Evolutionary conservation across 2,888 invertebrate genomes (phyloP).

Genomic region (Euphydryas editha): DNA sequence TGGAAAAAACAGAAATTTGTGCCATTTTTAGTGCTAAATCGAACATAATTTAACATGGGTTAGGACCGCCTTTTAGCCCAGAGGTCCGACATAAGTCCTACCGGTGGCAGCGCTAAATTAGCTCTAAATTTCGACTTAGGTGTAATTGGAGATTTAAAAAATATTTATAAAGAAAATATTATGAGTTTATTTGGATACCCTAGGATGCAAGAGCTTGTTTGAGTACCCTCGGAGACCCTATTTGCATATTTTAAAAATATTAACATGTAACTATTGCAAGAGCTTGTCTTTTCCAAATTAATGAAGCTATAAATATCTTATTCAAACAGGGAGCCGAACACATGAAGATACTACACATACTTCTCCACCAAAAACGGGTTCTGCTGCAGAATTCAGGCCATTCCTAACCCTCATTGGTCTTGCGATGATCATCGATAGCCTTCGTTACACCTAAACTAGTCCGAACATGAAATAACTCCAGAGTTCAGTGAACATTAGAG

Average conservation of each 20-base stretch:
- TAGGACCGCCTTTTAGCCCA: no score
- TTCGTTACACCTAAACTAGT: constrained; percentile 39
- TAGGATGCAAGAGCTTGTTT: no score
- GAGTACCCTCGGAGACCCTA: no score
- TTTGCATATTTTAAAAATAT: neutral
- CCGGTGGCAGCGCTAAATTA: no score
- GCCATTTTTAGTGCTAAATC: no score
- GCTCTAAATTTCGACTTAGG: no score
- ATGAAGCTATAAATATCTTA: neutral
- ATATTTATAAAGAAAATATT: no score
- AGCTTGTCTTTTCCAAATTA: neutral
- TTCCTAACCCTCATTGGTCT: constrained; percentile 46
- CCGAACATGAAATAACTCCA: constrained; percentile 36
- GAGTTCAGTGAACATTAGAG: constrained; percentile 51
- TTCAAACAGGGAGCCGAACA: constrained; percentile 45
- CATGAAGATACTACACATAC: constrained; percentile 59
- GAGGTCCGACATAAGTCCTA: no score
- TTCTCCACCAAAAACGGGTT: constrained; percentile 51
- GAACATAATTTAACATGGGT: no score
- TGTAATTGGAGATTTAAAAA: no score
- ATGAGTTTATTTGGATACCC: no score
- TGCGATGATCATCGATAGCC: constrained; percentile 40
- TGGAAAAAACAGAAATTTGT: no score
- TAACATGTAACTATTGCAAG: neutral
- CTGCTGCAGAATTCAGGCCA: constrained; percentile 48